These are phyloP conservation scores for Tenthredo livida DNA, from an alignment of 2,888 invertebrate species.

Conservation along the genomic window DNA sequence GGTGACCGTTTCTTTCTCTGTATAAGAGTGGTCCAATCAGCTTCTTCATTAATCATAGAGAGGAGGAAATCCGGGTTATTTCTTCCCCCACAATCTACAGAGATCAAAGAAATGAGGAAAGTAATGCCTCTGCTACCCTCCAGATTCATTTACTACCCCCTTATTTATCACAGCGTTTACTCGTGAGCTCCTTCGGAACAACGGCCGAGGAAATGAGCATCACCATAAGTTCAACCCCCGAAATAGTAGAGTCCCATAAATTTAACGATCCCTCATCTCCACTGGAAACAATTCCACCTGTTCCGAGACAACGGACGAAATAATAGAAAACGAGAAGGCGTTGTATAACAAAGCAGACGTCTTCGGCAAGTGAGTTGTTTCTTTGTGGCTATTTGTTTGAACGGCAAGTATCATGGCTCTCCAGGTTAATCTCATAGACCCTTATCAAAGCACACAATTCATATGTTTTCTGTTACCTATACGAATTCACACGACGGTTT, in stretches of 20 bases:
- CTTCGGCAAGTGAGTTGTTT: background rate
- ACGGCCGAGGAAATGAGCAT: background rate
- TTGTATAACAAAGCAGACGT: background rate
- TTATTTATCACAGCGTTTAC: conserved; percentile 1
- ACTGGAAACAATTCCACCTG: background rate
- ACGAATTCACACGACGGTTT: conserved; percentile 58
- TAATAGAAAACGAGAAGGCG: background rate
- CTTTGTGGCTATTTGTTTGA: background rate
- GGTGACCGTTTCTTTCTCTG: background rate
- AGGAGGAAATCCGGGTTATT: background rate
- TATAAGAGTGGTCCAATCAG: background rate
- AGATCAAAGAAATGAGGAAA: background rate
- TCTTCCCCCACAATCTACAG: background rate
- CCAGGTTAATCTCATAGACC: conserved; percentile 15
- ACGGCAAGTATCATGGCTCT: conserved; percentile 24
- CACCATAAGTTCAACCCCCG: background rate
- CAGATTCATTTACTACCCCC: background rate
- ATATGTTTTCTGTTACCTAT: conserved; percentile 66
- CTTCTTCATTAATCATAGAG: background rate
- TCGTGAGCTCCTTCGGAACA: background rate
- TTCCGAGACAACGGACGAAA: too few species aligned
- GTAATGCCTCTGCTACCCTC: background rate
- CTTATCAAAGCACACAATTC: conserved; percentile 58
- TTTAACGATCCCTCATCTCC: background rate
- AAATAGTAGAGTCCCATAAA: conserved; percentile 9